These are phyloP conservation scores for Chascanopsetta lugubris DNA, from an alignment of 2,113 vertebrate genomes.

Conservation along the genomic window DNA sequence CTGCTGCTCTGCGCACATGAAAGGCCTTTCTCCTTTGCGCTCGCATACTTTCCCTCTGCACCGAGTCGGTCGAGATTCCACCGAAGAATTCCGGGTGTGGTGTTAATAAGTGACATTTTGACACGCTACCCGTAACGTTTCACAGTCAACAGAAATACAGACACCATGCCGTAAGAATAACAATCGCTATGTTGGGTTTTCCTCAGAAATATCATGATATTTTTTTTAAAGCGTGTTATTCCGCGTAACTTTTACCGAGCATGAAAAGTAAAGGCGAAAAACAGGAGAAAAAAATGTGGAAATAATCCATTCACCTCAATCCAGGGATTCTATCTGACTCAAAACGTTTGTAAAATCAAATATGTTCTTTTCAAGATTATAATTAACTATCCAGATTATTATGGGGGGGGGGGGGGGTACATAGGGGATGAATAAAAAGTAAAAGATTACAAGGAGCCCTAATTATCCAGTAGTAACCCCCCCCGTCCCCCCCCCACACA, in stretches of 20 bases:
- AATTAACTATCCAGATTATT: not conserved
- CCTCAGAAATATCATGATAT: not conserved
- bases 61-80: no score
- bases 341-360: not conserved
- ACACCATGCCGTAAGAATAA: not conserved
- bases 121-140: no score
- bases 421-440: not conserved
- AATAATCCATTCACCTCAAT: no score
- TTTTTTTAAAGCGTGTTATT: not conserved
- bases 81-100: no score
- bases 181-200: not conserved
- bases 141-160: no score
- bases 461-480: constrained; percentile 1
- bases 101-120: no score
- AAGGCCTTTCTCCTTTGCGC: not conserved
- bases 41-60: not conserved
- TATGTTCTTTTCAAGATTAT: not conserved
- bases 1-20: not conserved
- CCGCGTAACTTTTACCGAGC: not conserved
- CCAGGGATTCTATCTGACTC: constrained; percentile 1
- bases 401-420: not conserved
- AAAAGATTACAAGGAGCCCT: constrained; percentile 5
- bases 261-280: not conserved
- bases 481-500: no score
- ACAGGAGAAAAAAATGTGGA: not conserved